A percentile compares a stretch with the other conserved stretches of the same genome.
Evolutionary conservation across 1,140 invertebrate species (phyloP).

Genomic region (Trichonephila clavata): DNA sequence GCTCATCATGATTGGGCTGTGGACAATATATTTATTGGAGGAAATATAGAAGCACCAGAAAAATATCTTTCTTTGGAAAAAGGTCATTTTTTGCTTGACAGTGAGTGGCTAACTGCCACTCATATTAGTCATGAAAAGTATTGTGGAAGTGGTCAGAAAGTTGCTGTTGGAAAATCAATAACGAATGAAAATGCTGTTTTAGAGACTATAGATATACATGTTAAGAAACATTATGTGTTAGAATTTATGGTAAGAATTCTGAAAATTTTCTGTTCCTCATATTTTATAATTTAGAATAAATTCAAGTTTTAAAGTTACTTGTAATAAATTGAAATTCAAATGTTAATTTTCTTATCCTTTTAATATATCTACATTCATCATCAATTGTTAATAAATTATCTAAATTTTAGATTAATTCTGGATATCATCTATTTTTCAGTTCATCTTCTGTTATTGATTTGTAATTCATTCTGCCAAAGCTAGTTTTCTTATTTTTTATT

Average conservation of each 20-base stretch:
- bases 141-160: constrained; percentile 42
- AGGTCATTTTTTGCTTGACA: constrained; percentile 56
- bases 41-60: constrained; percentile 71
- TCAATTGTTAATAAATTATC: too few relatives aligned
- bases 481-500: too few relatives aligned
- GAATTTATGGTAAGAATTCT: constrained; percentile 65
- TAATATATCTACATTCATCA: too few relatives aligned
- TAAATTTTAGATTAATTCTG: too few relatives aligned
- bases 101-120: constrained; percentile 68
- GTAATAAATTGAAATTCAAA: too few relatives aligned
- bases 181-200: constrained; percentile 76
- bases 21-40: constrained; percentile 82
- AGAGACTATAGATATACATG: constrained; percentile 77
- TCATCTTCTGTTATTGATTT: too few relatives aligned
- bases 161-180: constrained; percentile 68
- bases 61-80: constrained; percentile 54
- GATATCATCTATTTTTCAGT: too few relatives aligned
- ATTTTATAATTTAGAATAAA: too few relatives aligned
- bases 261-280: not conserved
- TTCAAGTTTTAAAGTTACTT: too few relatives aligned
- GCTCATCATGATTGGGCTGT: constrained; percentile 82
- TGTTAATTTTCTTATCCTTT: too few relatives aligned
- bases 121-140: constrained; percentile 55
- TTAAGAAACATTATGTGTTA: constrained; percentile 65
- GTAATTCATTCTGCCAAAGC: too few relatives aligned